Evolutionary conservation across 2,797 vertebrate species (phyloP).

Genomic region (Rhabdophis nuchalis): DNA sequence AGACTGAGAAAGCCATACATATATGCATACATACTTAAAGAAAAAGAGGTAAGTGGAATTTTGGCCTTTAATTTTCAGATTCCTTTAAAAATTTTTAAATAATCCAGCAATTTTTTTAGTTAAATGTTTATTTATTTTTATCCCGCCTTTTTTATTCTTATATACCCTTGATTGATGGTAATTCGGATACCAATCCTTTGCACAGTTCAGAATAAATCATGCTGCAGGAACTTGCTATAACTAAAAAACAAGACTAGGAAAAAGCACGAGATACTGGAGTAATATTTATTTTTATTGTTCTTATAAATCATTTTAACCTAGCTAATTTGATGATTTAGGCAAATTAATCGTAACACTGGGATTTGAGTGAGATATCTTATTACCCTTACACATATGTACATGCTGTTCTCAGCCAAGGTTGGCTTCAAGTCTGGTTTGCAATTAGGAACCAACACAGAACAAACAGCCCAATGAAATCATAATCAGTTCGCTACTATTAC

Average conservation of each 20-base stretch:
- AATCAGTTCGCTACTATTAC: not conserved
- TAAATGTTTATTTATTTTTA: not conserved
- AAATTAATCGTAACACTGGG: slow-evolving; percentile 1
- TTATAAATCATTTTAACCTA: not conserved
- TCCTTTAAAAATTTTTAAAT: not conserved
- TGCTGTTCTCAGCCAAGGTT: not conserved
- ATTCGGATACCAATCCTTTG: too few species aligned
- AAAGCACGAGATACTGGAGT: not conserved
- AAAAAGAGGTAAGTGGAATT: not conserved
- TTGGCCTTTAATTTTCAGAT: not conserved
- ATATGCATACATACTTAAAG: not conserved
- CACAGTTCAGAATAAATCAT: not conserved
- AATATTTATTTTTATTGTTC: not conserved
- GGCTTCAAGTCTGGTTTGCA: not conserved
- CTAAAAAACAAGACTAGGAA: not conserved
- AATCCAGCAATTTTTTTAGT: not conserved
- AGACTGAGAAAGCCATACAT: not conserved
- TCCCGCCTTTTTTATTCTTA: not conserved
- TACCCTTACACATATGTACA: not conserved
- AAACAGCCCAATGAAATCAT: not conserved
- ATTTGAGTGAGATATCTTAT: not conserved
- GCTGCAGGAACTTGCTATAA: not conserved
- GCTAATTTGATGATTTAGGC: not conserved
- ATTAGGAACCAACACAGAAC: not conserved
- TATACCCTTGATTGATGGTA: not conserved